Evolutionary conservation across 2,888 invertebrate genomes (phyloP), one percentile per base, ranked within the genome.

Genomic region (Eristalinus sepulchralis): DNA sequence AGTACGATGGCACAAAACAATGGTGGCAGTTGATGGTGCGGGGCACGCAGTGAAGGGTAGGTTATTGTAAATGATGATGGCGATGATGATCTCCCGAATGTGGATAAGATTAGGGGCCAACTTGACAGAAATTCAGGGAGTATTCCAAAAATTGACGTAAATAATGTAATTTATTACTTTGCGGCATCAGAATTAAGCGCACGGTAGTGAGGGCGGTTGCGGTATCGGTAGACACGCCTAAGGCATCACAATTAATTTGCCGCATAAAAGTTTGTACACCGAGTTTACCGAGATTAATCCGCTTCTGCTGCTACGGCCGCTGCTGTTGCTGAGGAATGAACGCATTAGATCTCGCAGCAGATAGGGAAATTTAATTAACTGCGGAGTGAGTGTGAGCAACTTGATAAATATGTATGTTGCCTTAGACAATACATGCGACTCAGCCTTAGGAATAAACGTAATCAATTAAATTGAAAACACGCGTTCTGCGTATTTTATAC

Each of bases 191-290:
- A 83, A 77, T 77, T 77, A 72, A 72, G 77, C 77, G 24, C 13
- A 53, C 53, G 53, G 71, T 71, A 60, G 67, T 63, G 10, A 47
- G 33, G 71, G 24, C 53, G 67, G 57, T 31, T 57, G 60, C 33
- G 39, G 67, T 83, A 78, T 83, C 72, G 34, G 67, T 57, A 72
- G 72, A 78, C 72, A 72, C 63, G 83, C 82, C 66, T 62, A 33
- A 83, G 33, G 78, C 78, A 67, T 78, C 67, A 66, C 72, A 83
- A 78, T 78, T 83, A 83, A 83, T 83, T 83, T 78, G 57, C 67
- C 67, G 20, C 57, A 78, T 72, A 78, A 72, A 78, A 83, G 62
- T 83, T 78, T 62, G 62, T 53, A 66, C 63, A 66, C 63, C 59
- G 47, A 57, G 39, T 76, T 71, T 13, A 60, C 36, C 53, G 27